A percentile compares a stretch with the other conserved stretches of the same genome.
These are phyloP conservation scores for Gymnothorax javanicus DNA, from an alignment of 2,797 vertebrate species.

Conservation along the genomic window DNA sequence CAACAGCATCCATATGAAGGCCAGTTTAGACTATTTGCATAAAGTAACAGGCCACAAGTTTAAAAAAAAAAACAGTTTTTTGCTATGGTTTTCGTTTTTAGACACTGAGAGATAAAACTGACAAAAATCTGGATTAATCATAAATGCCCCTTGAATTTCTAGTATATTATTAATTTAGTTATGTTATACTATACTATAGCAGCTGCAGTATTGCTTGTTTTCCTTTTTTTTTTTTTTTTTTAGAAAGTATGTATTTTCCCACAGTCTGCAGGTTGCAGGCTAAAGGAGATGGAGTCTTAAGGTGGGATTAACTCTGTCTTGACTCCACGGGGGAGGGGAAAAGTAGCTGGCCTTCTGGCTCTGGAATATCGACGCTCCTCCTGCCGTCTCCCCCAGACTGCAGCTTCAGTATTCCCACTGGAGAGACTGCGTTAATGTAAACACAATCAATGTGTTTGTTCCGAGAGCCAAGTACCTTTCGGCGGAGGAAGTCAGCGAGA, in stretches of 20 bases:
- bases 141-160: not conserved
- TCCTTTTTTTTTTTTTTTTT: not conserved
- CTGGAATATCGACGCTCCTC: slow-evolving; percentile 63
- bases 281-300: slow-evolving; percentile 67
- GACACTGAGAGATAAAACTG: not conserved
- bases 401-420: slow-evolving; percentile 61
- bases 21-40: slow-evolving; percentile 1
- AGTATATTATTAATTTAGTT: not conserved
- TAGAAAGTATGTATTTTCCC: slow-evolving; percentile 62
- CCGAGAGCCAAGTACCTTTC: slow-evolving; percentile 57
- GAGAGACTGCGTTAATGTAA: slow-evolving; percentile 72
- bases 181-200: not conserved
- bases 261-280: slow-evolving; percentile 65
- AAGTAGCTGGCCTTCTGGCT: slow-evolving; percentile 59
- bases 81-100: not conserved
- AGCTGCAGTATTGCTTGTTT: not conserved
- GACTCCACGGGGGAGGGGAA: slow-evolving; percentile 58
- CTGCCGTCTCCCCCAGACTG: slow-evolving; percentile 54
- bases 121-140: not conserved
- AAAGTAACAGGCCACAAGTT: not conserved
- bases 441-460: slow-evolving; percentile 72
- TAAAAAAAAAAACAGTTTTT: not conserved
- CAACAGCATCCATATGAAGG: not conserved
- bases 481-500: slow-evolving; percentile 38
- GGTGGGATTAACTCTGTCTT: slow-evolving; percentile 68